Evolutionary conservation across 2,888 invertebrate species (phyloP), one percentile per base, ranked within the genome.

Genomic region (Oligia strigilis): DNA sequence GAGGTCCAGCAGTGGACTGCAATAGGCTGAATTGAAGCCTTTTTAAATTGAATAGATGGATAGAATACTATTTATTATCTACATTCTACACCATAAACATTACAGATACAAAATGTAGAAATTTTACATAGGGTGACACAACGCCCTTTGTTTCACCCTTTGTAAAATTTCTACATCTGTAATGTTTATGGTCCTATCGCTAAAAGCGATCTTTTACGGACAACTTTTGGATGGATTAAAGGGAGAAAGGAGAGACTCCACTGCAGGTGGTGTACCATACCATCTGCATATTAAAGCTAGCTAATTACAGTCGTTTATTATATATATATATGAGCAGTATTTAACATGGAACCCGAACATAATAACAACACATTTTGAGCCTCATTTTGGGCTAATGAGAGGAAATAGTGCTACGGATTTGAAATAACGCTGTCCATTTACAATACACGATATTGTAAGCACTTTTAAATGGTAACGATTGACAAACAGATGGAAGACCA

Each of bases 301-400:
- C 75, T 87, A 81, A 87, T 88, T 81, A 78, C 60, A 75, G 65
- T 62, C 52, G 64, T 79, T 87, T 75, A 85, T 72, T 77, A 78
- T n/a, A n/a, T n/a, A n/a, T n/a, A n/a, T n/a, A n/a, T n/a, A 80
- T 83, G 65, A 78, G 65, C 23, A 69, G 29, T 74, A 74, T 75
- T 87, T 78, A 75, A 77, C 69, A 75, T 78, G 58, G 67, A 60
- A 69, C 72, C 65, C 70, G 62, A 55, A 75, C 52, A 60, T 65
- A 66, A 77, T 70, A 40, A 69, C 40, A 69, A 62, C 0, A 23
- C 29, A 40, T 81, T 80, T 72, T n/a, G 49, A n/a, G 43, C 17
- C 43, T 43, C 17, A 72, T 79, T 83, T 55, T n/a, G 8, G 1
- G 23, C 5, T 72, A 84, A 84, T 81, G 55, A 71, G 58, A 65